Evolutionary conservation across 2,113 vertebrate genomes (phyloP), one percentile per base, ranked within the genome.

Genomic region (Macquaria ambigua): DNA sequence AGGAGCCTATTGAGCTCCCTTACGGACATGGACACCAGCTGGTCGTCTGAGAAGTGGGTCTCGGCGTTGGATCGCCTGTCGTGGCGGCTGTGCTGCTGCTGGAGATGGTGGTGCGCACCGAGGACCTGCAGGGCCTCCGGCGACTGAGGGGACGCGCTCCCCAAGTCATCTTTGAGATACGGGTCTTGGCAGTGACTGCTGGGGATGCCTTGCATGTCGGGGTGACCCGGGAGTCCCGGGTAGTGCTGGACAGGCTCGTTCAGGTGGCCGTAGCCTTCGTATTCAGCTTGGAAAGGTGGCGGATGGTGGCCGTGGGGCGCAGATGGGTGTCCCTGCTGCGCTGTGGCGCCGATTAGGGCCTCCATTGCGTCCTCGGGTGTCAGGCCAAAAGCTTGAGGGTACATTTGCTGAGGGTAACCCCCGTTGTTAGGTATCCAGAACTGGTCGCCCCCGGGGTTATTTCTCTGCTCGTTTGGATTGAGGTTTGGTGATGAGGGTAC

Each of bases 11-110:
- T 99, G 50, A 99, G 97, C 96, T 99, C 98, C 92, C 97, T 91
- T 94, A 99, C 98, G 23, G 98, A 97, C 98, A 99, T 99, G 95
- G 97, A 97, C 93, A 99, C 98, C 91, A 99, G 96, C 97, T 99
- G 98, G 93, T 99, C 97, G 90, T 99, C 98, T 11, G 98, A 98
- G 96, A 99, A 98, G 91, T 96, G 96, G 79, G 93, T 91, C 69
- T 98, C 97, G 91, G 95, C 79, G 73, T 48, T 63, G 70, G 67
- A 46, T 0, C 93, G 88, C 74, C 94, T 76, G 83, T 94, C 97
- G 86, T 95, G 94, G 84, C 95, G 94, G 84, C 82, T 75, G 62
- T 97, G 93, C 39, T 94, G 95, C 79, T 96, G 96, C 81, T 95
- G 97, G 90, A 96, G 92, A 1, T 89, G 96, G 83, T 97, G 96